These are phyloP conservation scores for Scaptomyza flava DNA, from an alignment of 2,888 invertebrate species.

Conservation along the genomic window DNA sequence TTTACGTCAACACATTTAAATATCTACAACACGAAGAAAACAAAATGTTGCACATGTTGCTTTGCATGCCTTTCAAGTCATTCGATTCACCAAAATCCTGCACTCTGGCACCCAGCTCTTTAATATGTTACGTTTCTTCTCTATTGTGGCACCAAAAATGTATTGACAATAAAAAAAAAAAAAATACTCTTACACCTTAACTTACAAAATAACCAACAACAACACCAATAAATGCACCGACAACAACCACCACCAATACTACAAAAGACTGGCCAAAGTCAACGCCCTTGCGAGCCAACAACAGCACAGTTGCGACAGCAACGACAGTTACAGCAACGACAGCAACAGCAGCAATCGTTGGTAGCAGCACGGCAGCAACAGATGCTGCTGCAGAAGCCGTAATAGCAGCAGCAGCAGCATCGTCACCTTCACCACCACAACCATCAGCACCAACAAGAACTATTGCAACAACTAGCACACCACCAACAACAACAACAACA, in stretches of 20 bases:
- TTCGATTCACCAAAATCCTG: conserved; percentile 51
- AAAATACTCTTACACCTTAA: conserved; percentile 67
- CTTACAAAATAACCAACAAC: conserved; percentile 55
- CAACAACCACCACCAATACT: conserved; percentile 24
- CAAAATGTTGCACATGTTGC: conserved; percentile 36
- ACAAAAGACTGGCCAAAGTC: conserved; percentile 81
- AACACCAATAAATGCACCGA: conserved; percentile 32
- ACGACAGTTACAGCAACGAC: conserved; percentile 34
- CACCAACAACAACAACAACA: conserved; percentile 34
- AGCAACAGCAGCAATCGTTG: conserved; percentile 21
- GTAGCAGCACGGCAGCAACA: conserved; percentile 17
- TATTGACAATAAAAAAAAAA: conserved; percentile 50
- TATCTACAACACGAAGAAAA: conserved; percentile 1
- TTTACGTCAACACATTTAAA: not conserved
- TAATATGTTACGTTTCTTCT: conserved; percentile 50
- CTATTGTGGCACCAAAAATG: conserved; percentile 60
- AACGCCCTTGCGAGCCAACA: conserved; percentile 49
- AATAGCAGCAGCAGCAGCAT: conserved; percentile 10
- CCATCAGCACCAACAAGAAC: conserved; percentile 40
- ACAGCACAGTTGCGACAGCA: conserved; percentile 37
- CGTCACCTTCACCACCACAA: conserved; percentile 20
- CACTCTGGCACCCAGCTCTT: conserved; percentile 49
- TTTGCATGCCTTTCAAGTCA: conserved; percentile 48
- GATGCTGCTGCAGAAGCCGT: conserved; percentile 14
- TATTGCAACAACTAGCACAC: conserved; percentile 32